These are phyloP conservation scores for Leptestheria dahalacensis DNA, from an alignment of 1,140 invertebrate species.

Conservation along the genomic window DNA sequence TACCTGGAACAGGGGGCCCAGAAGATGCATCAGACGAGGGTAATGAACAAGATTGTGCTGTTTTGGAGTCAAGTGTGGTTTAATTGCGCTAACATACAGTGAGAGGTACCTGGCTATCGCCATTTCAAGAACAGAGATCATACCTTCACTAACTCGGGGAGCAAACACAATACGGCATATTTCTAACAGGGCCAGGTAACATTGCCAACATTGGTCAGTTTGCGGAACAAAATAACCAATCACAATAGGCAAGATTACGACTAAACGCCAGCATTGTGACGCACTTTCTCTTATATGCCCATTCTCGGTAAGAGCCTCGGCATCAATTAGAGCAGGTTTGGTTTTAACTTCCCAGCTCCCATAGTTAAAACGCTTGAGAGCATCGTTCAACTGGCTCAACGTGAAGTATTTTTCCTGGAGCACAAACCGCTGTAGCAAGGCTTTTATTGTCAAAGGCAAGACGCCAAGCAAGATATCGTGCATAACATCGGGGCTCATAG, in stretches of 20 bases:
- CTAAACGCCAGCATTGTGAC: slow-evolving; percentile 1
- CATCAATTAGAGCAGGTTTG: neutral
- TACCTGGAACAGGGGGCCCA: slow-evolving; percentile 4
- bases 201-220: neutral
- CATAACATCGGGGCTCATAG: slow-evolving; percentile 2
- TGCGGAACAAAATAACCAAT: slow-evolving; percentile 1
- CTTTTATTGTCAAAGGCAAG: neutral
- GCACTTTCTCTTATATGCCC: slow-evolving; percentile 1
- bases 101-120: neutral
- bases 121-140: neutral
- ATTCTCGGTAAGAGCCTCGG: neutral
- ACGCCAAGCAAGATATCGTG: slow-evolving; percentile 1
- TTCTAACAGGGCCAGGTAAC: neutral
- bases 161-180: slow-evolving; percentile 12
- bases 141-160: neutral
- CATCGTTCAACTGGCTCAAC: neutral
- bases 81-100: neutral
- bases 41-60: slow-evolving; percentile 14
- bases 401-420: neutral
- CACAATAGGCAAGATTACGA: neutral
- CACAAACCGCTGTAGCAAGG: neutral
- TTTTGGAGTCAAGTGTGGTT: neutral
- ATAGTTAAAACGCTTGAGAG: neutral
- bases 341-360: neutral
- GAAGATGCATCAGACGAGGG: neutral